These are phyloP conservation scores for Tromatobia lineatoria DNA, from an alignment of 2,888 invertebrate genomes.

Conservation along the genomic window DNA sequence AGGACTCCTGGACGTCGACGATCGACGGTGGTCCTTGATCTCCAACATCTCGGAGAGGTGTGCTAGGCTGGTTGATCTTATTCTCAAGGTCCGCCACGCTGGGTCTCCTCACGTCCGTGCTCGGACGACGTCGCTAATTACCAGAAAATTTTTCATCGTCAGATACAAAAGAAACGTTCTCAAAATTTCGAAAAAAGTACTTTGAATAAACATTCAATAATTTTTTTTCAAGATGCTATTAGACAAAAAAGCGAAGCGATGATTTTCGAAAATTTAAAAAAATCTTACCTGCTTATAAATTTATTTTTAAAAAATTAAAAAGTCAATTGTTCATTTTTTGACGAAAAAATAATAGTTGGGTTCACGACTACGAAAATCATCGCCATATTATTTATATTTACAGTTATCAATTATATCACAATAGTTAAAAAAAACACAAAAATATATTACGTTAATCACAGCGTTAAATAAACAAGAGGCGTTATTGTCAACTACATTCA, in stretches of 20 bases:
- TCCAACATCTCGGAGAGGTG: slow-evolving; percentile 93
- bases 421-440: slow-evolving; percentile 39
- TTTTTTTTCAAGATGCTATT: neutral
- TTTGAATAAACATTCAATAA: neutral
- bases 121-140: slow-evolving; percentile 92
- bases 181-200: slow-evolving; percentile 11
- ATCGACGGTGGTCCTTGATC: slow-evolving; percentile 95
- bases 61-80: slow-evolving; percentile 95
- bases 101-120: slow-evolving; percentile 95
- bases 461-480: slow-evolving; percentile 67
- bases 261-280: slow-evolving; percentile 39
- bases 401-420: slow-evolving; percentile 44
- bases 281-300: slow-evolving; percentile 54
- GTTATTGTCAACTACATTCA: slow-evolving; percentile 60
- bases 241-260: slow-evolving; percentile 37
- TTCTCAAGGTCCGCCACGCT: slow-evolving; percentile 96
- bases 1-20: slow-evolving; percentile 97
- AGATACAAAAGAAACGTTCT: slow-evolving; percentile 3
- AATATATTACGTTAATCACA: slow-evolving; percentile 67
- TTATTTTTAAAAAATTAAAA: neutral
- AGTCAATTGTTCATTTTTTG: neutral
- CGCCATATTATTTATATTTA: slow-evolving; percentile 28
- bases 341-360: neutral
- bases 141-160: slow-evolving; percentile 34
- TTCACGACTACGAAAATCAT: slow-evolving; percentile 40